Conservation (phyloP, 2,888 invertebrate species). For the Tanaodytes sp. region DNA sequence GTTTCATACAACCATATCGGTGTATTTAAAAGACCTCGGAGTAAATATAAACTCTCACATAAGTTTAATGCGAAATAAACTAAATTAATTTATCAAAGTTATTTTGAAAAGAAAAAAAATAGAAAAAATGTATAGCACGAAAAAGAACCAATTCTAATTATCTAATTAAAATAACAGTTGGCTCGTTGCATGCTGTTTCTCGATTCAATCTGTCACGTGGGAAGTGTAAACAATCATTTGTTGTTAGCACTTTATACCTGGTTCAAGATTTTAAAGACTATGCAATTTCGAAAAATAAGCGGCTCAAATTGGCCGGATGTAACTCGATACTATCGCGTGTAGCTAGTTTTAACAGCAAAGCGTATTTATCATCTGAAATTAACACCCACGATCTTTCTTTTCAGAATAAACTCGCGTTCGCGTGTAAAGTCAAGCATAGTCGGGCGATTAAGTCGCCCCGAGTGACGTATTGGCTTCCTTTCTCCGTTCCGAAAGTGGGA, state of each 20-base stretch:
- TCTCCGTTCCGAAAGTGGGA: constrained; percentile 33
- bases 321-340: constrained; percentile 63
- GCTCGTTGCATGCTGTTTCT: no score
- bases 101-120: not conserved
- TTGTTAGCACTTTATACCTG: constrained; percentile 29
- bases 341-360: constrained; percentile 65
- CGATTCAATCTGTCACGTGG: constrained; percentile 20
- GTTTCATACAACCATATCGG: no score
- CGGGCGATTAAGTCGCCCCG: constrained; percentile 63
- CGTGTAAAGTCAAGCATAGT: constrained; percentile 53
- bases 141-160: no score
- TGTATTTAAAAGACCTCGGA: no score
- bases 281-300: constrained; percentile 33
- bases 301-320: constrained; percentile 40
- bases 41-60: no score
- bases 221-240: constrained; percentile 36
- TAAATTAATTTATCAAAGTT: no score
- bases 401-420: constrained; percentile 60
- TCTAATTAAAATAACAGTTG: no score
- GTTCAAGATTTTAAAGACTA: constrained; percentile 20
- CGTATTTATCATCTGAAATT: constrained; percentile 71
- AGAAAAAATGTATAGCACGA: not conserved
- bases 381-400: constrained; percentile 68
- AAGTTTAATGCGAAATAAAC: no score
- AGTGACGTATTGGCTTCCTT: constrained; percentile 56